Evolutionary conservation across 2,113 vertebrate genomes (phyloP).

Genomic region (Dissostichus mawsoni): DNA sequence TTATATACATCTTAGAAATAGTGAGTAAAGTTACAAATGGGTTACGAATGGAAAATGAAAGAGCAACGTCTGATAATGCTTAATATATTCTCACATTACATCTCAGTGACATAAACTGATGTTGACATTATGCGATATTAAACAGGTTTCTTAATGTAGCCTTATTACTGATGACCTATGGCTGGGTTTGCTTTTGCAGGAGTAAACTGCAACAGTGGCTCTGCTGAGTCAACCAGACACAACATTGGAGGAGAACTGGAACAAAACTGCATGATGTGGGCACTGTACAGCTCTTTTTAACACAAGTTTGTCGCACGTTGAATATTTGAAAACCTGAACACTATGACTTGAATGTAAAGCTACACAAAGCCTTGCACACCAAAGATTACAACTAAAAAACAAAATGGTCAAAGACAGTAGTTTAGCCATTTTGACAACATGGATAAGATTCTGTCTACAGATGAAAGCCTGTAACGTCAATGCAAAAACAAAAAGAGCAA

Average conservation of each 20-base stretch:
- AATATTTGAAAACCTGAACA: neutral
- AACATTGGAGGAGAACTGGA: neutral
- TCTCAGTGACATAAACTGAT: neutral
- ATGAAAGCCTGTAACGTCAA: neutral
- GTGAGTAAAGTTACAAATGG: neutral
- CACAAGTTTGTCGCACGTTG: neutral
- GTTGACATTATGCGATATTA: neutral
- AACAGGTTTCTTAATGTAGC: neutral
- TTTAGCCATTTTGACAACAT: constrained; percentile 10
- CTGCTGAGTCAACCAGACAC: constrained; percentile 17
- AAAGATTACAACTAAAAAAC: neutral
- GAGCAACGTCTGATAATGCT: neutral
- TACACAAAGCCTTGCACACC: neutral
- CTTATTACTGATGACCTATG: neutral
- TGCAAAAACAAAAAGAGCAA: neutral
- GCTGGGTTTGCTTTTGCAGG: neutral
- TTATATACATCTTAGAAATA: neutral
- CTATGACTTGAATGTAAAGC: neutral
- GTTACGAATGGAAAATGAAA: neutral
- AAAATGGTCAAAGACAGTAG: no score
- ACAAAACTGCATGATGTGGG: neutral
- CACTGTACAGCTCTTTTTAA: neutral
- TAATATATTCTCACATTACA: no score
- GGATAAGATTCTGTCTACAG: neutral
- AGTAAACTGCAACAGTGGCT: neutral